phyloP scores from a whole-genome alignment of 2,797 vertebrate genomes.

The Neoniphon sammara region DNA sequence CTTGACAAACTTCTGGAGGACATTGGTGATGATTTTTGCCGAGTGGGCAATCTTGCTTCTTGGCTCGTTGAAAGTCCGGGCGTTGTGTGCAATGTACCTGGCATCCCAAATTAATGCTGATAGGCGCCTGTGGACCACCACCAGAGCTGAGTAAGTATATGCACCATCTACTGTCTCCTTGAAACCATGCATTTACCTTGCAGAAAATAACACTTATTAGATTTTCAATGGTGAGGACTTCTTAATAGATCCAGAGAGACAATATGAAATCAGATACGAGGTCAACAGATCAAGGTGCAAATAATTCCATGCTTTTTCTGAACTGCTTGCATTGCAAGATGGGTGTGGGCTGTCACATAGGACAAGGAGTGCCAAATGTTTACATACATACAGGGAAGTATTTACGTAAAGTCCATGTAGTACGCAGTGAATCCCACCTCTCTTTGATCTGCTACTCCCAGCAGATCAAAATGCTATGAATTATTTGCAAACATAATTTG shows the following conservation, averaged over 20 bases:
- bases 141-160: conserved; percentile 10
- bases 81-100: conserved; percentile 94
- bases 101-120: conserved; percentile 97
- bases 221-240: conserved; percentile 2
- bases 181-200: background rate
- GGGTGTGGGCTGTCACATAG: background rate
- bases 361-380: background rate
- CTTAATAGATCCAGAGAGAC: background rate
- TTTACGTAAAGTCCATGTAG: background rate
- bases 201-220: background rate
- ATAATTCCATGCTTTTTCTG: background rate
- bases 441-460: background rate
- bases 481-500: background rate
- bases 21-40: conserved; percentile 93
- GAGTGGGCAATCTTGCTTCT: conserved; percentile 93
- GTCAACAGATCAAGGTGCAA: background rate
- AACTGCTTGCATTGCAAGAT: background rate
- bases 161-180: background rate
- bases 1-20: conserved; percentile 94
- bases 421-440: background rate
- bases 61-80: conserved; percentile 96
- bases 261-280: background rate
- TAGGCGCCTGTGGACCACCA: conserved; percentile 85
- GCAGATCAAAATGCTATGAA: background rate
- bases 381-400: background rate